Evolutionary conservation across 1,140 invertebrate species (phyloP).

Genomic region (Caenorhabditis elegans): DNA sequence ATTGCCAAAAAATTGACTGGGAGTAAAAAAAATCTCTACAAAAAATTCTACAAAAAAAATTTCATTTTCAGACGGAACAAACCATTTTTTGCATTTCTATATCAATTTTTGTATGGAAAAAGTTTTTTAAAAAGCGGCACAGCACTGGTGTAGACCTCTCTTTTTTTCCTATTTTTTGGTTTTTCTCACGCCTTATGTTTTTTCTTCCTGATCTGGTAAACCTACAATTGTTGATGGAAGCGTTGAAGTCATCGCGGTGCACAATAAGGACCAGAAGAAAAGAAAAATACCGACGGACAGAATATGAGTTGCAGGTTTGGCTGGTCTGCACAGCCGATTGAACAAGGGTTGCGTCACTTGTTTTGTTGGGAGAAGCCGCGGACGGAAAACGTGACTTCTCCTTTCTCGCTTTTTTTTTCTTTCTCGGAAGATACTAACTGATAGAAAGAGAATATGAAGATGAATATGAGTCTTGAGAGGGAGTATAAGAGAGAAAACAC

Average conservation of each 20-base stretch:
- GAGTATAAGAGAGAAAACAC: conserved; percentile 11
- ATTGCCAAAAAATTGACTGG: no score
- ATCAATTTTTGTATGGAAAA: no score
- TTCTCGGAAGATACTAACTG: conserved; percentile 22
- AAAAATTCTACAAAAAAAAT: no score
- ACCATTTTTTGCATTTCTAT: no score
- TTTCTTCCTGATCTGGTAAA: neutral
- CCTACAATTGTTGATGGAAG: conserved; percentile 11
- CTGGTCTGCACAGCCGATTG: neutral
- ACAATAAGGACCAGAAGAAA: no score
- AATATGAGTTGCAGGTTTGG: neutral
- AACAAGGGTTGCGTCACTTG: neutral
- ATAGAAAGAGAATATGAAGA: conserved; percentile 21
- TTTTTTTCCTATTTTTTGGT: no score
- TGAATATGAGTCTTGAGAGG: conserved; percentile 9
- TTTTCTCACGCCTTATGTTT: neutral
- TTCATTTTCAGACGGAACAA: no score
- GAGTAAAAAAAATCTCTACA: no score
- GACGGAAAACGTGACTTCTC: neutral
- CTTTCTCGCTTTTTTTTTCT: neutral
- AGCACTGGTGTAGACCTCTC: no score
- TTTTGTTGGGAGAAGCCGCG: neutral
- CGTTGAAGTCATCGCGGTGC: neutral
- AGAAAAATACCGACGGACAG: neutral
- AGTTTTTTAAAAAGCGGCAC: no score